Base-by-base conservation (phyloP, 2,888 invertebrate species). In the Plusia festucae region DNA sequence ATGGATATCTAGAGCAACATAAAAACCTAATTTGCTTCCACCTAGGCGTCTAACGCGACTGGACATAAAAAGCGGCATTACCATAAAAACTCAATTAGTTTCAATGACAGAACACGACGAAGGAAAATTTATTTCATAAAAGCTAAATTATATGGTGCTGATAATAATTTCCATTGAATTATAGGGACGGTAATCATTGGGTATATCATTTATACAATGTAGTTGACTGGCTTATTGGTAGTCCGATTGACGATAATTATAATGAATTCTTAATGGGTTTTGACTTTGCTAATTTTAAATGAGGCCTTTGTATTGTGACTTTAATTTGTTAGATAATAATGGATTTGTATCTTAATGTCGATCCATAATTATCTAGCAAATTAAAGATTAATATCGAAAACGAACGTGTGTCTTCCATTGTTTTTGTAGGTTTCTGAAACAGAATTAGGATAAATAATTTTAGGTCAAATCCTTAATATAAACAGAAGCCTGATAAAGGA, bases 1-100 rank as follows among this genome's bases (percentile, higher is more conserved):
- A 46, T 46, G 11, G 11, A 49, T 18, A 69, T 22, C 30, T 24
- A 51, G 1, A 46, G 55, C 20, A 34, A 15, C 6, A 76, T 20
- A 46, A 64, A 65, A 70, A 51, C 52, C 49, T 52, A 55, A 70
- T 32, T 16, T 13, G 24, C 61, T 56, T 59, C 65, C 9, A 53
- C 52, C 53, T 57, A 72, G 53, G 55, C 44, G 13, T 61, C 51
- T 44, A 60, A 59, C 27, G 15, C n/a, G 20, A 49, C 49, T 22
- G 16, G 22, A 24, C 34, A 63, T 52, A 73, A 65, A 78, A 53
- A 64, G 27, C 18, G 0, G 0, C 7, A 81, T 81, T 71, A 73
- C 24, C 68, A 79, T 80, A 73, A 72, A 80, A 73, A 57, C 58
- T 68, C 72, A 74, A 82, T 79, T 75, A 75, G 53, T 69, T 75